Base-by-base conservation (phyloP, 2,113 vertebrate species). In the Lota lota region DNA sequence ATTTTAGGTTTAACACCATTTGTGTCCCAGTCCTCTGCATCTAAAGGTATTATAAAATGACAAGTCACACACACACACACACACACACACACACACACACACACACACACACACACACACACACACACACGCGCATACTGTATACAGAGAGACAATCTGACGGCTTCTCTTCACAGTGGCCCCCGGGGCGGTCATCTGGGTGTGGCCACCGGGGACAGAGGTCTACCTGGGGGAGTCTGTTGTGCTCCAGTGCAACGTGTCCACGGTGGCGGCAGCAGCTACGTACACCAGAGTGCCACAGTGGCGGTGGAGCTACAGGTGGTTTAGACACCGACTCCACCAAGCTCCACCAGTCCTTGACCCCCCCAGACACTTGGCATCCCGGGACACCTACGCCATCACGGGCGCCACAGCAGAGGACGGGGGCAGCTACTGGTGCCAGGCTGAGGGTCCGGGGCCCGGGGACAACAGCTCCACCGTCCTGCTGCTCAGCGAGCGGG, bases 311-410 rank as follows among this genome's bases (percentile, higher is more conserved):
- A 65, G 11, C 21, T 85, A 80, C 67, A 28, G 0, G 8, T 89
- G 87, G 88, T 78, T 60, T 70, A 72, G 64, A 68, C 22, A 64
- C 40, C 50, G 62, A n/a, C 20, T 63, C 16, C 16, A 54, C 21
- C 8, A 61, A 17, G 36, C 22, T 65, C 56, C 60, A 2, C 40
- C 53, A 40, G 2, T 28, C 53, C 51, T 57, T 24, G 1, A 67
- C 76, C 50, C 64, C 67, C 64, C 65, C 36, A 40, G 87, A 21
- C 82, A 82, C 72, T 62, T 73, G 69, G 66, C 78, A 64, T 75
- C 64, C 3, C 67, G 81, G 20, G 77, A 72, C 66, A 81, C 59
- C 69, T 88, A 85, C 79, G 78, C 74, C 70, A 89, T 90, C 80
- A 82, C 67, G 0, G 81, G 68, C 0, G 77, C 84, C 60, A 79